Base-by-base conservation (phyloP, 2,113 vertebrate genomes). In the Hemiprocne comata region DNA sequence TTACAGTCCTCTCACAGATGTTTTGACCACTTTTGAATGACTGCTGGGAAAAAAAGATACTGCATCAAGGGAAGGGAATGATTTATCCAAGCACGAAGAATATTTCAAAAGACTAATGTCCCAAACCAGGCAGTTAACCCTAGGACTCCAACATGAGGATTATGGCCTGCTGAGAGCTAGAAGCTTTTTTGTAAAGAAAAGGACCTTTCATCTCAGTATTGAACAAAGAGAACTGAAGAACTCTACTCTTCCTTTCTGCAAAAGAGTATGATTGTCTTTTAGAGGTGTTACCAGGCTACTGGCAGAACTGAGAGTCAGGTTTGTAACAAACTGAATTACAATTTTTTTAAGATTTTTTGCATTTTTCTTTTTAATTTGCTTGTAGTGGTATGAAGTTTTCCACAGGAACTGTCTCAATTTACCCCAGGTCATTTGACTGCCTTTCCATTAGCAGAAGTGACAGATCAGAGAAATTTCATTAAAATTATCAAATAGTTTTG, bases 91-190 rank as follows among this genome's bases (percentile, higher is more conserved):
- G 31, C 24, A 44, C n/a, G 33, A 91, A 92, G 80, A 72, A 40
- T 16, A 34, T 94, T 90, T 95, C 94, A 78, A 90, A 94, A 92
- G 75, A 86, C 3, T 6, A 55, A 81, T 78, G 53, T 86, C 26
- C 69, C 76, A 91, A 57, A 83, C 73, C 80, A 81, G 44, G 13
- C 26, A 75, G 34, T 95, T 96, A 96, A 89, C 86, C 84, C 79
- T 70, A 86, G 66, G 64, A 58, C 51, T 94, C 51, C 25, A 55
- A 8, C 19, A 20, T 46, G 38, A 90, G 46, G 13, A 51, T 67
- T 84, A 34, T 36, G 34, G 48, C 60, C 76, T 71, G 36, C 70
- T 72, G 91, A 89, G 69, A 89, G 29, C 60, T 86, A n/a, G 80
- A 23, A 92, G 67, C 34, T 23, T 60, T 85, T 79, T 62, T 74